Evolutionary conservation across 2,113 vertebrate genomes (phyloP).

Genomic region (Miniopterus natalensis): DNA sequence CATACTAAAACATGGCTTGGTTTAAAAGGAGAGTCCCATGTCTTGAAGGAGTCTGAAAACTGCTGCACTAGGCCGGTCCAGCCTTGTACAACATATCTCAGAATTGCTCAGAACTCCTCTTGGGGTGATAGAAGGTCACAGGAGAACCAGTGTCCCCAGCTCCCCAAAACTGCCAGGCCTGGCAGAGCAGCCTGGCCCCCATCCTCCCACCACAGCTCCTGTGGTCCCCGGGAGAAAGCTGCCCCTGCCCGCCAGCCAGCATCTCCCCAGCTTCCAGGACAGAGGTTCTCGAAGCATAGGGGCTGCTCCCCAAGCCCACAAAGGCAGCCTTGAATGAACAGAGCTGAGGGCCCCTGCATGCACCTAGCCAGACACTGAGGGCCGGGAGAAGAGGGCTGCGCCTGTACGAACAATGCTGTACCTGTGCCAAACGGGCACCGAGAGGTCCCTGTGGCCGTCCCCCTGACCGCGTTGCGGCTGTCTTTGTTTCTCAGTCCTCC

Average conservation of each 20-base stretch:
- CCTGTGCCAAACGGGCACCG: neutral
- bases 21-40: neutral
- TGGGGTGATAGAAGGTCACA: neutral
- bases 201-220: neutral
- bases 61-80: neutral
- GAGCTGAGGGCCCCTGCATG: too few species aligned
- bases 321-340: neutral
- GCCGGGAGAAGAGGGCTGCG: neutral
- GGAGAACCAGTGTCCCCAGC: neutral
- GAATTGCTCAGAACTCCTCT: neutral
- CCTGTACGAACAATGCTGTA: neutral
- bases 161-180: neutral
- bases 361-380: neutral
- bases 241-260: neutral
- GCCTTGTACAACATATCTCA: neutral
- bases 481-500: neutral
- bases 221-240: neutral
- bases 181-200: neutral
- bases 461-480: neutral
- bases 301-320: neutral
- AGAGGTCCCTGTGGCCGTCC: neutral
- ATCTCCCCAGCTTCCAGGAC: neutral
- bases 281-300: neutral
- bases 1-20: neutral
- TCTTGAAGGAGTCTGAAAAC: conserved; percentile 21